These are phyloP conservation scores for Gallinago undulata DNA, from an alignment of 2,113 vertebrate species.

Conservation along the genomic window DNA sequence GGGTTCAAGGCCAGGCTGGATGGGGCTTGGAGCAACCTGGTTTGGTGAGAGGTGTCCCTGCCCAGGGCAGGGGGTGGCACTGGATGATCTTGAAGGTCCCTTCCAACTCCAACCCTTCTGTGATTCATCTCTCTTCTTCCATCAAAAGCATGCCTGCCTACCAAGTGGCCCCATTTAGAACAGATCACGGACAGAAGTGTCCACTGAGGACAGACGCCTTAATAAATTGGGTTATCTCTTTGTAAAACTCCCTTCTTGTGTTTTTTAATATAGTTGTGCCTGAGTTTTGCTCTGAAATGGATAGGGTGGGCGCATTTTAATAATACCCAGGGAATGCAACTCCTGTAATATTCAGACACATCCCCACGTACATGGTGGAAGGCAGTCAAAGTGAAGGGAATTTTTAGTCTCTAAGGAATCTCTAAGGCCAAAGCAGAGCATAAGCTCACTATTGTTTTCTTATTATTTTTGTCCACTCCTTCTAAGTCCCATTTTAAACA, in stretches of 20 bases:
- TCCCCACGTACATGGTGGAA: background rate
- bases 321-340: rapidly evolving
- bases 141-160: background rate
- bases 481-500: slow-evolving; percentile 6
- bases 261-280: background rate
- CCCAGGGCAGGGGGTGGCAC: too few relatives aligned
- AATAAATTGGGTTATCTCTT: background rate
- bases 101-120: too few relatives aligned
- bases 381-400: background rate
- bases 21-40: too few relatives aligned
- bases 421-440: background rate
- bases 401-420: background rate
- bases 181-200: background rate
- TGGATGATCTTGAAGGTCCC: too few relatives aligned
- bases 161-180: background rate
- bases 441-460: background rate
- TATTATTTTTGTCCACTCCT: background rate
- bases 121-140: background rate
- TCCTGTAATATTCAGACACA: background rate
- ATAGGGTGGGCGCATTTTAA: background rate
- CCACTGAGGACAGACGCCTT: background rate
- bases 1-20: too few relatives aligned
- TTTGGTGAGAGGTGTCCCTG: too few relatives aligned
- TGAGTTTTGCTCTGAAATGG: background rate
- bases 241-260: background rate